Conservation (phyloP, 1,140 invertebrate genomes). For the Drosophila miranda region DNA sequence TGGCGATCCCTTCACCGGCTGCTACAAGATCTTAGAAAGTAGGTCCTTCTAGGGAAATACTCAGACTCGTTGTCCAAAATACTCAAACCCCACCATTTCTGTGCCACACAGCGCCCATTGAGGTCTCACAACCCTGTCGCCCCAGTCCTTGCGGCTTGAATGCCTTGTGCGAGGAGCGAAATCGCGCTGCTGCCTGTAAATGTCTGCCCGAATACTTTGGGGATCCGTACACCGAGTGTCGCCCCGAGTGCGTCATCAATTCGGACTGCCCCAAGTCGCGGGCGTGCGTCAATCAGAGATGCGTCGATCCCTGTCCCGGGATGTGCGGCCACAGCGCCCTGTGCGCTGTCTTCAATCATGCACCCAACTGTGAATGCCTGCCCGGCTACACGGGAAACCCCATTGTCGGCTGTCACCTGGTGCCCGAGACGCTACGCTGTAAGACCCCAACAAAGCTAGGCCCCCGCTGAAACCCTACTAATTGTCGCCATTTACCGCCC, state of each 20-base stretch:
- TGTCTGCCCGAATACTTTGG: conserved; percentile 88
- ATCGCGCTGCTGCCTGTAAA: conserved; percentile 87
- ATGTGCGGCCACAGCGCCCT: conserved; percentile 91
- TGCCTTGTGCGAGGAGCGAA: conserved; percentile 89
- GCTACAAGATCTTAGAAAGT: conserved; percentile 84
- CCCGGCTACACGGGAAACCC: conserved; percentile 90
- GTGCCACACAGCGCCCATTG: conserved; percentile 81
- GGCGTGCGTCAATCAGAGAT: conserved; percentile 92
- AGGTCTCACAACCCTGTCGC: conserved; percentile 84
- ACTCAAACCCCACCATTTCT: conserved; percentile 28
- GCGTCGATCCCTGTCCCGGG: conserved; percentile 90
- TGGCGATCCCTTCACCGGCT: conserved; percentile 89
- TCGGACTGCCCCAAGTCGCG: conserved; percentile 89
- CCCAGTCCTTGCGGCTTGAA: conserved; percentile 91
- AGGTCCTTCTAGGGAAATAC: conserved; percentile 60
- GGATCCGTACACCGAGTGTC: conserved; percentile 88
- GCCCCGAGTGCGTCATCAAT: conserved; percentile 90
- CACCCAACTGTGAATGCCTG: conserved; percentile 90
- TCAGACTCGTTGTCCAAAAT: not conserved
- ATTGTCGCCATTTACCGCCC: conserved; percentile 21
- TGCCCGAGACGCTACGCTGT: conserved; percentile 60
- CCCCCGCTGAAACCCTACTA: conserved; percentile 75
- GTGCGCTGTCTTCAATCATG: conserved; percentile 92
- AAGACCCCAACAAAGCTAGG: conserved; percentile 41
- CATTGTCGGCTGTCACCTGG: conserved; percentile 85